phyloP scores from a whole-genome alignment of 2,113 vertebrate species.

The Oncorhynchus masou region DNA sequence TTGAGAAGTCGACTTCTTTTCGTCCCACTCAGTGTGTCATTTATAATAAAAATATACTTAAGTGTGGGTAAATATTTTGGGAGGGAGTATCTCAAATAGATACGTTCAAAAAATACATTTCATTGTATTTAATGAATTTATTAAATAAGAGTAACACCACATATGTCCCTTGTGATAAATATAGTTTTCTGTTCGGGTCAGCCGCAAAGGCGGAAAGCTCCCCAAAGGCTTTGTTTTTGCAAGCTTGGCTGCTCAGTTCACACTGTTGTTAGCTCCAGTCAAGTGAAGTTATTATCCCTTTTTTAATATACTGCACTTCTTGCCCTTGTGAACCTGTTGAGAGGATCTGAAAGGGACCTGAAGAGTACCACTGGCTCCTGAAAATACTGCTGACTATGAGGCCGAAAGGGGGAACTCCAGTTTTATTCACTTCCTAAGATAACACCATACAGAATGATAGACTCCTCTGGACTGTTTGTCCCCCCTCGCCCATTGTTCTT shows the following conservation, averaged over 20 bases:
- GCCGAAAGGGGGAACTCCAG: slow-evolving; percentile 86
- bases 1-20: no score
- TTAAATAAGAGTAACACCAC: no score
- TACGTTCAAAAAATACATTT: no score
- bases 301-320: slow-evolving; percentile 95
- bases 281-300: slow-evolving; percentile 82
- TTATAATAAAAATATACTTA: no score
- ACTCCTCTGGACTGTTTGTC: slow-evolving; percentile 94
- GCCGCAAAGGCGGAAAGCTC: slow-evolving; percentile 32
- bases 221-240: slow-evolving; percentile 68
- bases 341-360: slow-evolving; percentile 85
- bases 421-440: slow-evolving; percentile 95
- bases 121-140: no score
- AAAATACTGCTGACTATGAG: slow-evolving; percentile 85
- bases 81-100: no score
- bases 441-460: slow-evolving; percentile 97
- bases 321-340: slow-evolving; percentile 94
- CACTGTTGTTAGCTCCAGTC: slow-evolving; percentile 78
- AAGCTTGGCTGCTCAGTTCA: slow-evolving; percentile 82
- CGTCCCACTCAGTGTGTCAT: no score
- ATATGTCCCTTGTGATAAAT: no score
- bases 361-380: slow-evolving; percentile 87
- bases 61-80: no score
- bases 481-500: slow-evolving; percentile 85
- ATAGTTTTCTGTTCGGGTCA: no score